phyloP scores from a whole-genome alignment of 2,888 invertebrate species.

The Nowickia ferox region DNA sequence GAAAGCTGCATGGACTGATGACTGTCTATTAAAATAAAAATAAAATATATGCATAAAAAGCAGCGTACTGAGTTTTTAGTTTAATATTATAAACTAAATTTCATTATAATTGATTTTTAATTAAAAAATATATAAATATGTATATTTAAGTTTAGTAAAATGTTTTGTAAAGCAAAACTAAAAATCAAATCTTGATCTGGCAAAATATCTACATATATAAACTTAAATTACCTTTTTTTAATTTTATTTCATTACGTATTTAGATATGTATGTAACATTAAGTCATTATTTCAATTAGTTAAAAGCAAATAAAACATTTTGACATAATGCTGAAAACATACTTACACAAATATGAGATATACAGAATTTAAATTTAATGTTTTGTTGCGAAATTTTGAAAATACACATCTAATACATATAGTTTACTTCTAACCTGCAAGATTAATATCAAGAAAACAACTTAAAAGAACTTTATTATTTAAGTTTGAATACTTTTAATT shows the following conservation, averaged over 20 bases:
- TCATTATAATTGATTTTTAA: constrained; percentile 26
- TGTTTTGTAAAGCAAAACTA: constrained; percentile 47
- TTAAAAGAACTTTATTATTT: constrained; percentile 38
- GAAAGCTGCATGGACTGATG: constrained; percentile 47
- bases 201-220: constrained; percentile 1
- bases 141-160: constrained; percentile 55
- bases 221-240: constrained; percentile 28
- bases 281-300: constrained; percentile 48
- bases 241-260: constrained; percentile 9
- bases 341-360: background rate
- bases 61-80: constrained; percentile 46
- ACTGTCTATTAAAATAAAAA: constrained; percentile 20
- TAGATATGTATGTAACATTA: constrained; percentile 14
- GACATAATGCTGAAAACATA: constrained; percentile 21
- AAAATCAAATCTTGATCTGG: constrained; percentile 39
- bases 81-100: constrained; percentile 10
- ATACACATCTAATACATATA: background rate
- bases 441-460: constrained; percentile 1
- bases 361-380: background rate
- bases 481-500: constrained; percentile 43
- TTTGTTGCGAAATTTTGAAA: constrained; percentile 26
- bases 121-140: constrained; percentile 5
- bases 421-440: constrained; percentile 10
- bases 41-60: constrained; percentile 13
- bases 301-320: constrained; percentile 10